Evolutionary conservation across 2,888 invertebrate genomes (phyloP).

Genomic region (Macrophya annulata): DNA sequence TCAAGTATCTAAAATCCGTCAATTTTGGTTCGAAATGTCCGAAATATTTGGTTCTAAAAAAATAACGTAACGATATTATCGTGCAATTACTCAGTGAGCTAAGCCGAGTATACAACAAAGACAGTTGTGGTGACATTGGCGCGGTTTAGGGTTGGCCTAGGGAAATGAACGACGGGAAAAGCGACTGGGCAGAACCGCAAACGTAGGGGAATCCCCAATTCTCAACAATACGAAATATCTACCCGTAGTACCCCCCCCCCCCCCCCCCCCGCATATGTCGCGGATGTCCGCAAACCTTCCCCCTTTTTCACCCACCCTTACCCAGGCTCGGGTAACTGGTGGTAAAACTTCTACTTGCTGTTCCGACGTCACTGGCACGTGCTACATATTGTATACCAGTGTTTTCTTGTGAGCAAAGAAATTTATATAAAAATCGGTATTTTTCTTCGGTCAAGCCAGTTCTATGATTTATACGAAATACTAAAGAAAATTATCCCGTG

Average conservation of each 20-base stretch:
- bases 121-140: slow-evolving; percentile 12
- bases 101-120: slow-evolving; percentile 4
- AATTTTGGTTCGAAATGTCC: not conserved
- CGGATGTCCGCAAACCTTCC: slow-evolving; percentile 41
- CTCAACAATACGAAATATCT: slow-evolving; percentile 11
- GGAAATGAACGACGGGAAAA: slow-evolving; percentile 20
- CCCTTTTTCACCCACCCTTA: not conserved
- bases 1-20: not conserved
- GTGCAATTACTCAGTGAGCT: not conserved
- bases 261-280: slow-evolving; percentile 38
- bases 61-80: not conserved
- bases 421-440: not conserved
- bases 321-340: not conserved
- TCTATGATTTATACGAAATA: not conserved
- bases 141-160: slow-evolving; percentile 20
- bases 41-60: no score
- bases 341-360: slow-evolving; percentile 35
- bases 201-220: slow-evolving; percentile 32
- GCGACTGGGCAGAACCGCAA: slow-evolving; percentile 21
- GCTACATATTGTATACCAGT: not conserved
- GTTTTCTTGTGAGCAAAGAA: not conserved
- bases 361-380: slow-evolving; percentile 16
- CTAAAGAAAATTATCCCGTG: not conserved
- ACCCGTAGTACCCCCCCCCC: slow-evolving; percentile 1
- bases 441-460: not conserved